Evolutionary conservation across 2,113 vertebrate species (phyloP).

Genomic region (Eubucco bourcierii): DNA sequence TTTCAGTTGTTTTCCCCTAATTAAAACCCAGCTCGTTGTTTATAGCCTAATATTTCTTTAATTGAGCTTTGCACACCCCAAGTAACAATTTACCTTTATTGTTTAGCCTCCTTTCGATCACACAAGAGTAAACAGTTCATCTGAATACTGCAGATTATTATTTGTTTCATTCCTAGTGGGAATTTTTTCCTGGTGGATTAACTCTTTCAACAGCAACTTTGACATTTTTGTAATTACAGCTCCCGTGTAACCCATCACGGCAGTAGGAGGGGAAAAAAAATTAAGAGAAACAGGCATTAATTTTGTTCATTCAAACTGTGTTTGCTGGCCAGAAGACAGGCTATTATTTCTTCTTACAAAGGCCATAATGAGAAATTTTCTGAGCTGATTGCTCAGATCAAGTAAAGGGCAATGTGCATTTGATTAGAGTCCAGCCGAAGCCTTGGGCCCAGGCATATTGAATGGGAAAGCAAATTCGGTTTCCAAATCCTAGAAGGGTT

Average conservation of each 20-base stretch:
- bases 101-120: conserved; percentile 55
- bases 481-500: neutral
- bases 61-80: conserved; percentile 41
- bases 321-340: conserved; percentile 56
- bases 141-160: neutral
- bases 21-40: conserved; percentile 60
- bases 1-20: conserved; percentile 57
- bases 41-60: conserved; percentile 60
- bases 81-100: conserved; percentile 67
- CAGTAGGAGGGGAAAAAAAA: conserved; percentile 8
- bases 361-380: conserved; percentile 70
- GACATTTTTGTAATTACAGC: conserved; percentile 35
- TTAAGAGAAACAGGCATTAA: conserved; percentile 39
- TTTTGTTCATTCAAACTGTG: conserved; percentile 60
- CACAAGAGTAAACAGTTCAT: conserved; percentile 34
- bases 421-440: conserved; percentile 59
- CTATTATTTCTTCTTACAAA: conserved; percentile 65
- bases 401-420: conserved; percentile 44
- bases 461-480: neutral
- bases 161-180: neutral
- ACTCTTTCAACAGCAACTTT: conserved; percentile 3
- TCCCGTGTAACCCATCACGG: conserved; percentile 27
- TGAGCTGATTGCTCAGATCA: conserved; percentile 61
- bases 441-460: neutral
- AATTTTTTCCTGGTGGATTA: conserved; percentile 40